A percentile compares a stretch with the other conserved stretches of the same genome.
phyloP scores from a whole-genome alignment of 2,113 vertebrate genomes.

The Ophthalmolycus amberensis region DNA sequence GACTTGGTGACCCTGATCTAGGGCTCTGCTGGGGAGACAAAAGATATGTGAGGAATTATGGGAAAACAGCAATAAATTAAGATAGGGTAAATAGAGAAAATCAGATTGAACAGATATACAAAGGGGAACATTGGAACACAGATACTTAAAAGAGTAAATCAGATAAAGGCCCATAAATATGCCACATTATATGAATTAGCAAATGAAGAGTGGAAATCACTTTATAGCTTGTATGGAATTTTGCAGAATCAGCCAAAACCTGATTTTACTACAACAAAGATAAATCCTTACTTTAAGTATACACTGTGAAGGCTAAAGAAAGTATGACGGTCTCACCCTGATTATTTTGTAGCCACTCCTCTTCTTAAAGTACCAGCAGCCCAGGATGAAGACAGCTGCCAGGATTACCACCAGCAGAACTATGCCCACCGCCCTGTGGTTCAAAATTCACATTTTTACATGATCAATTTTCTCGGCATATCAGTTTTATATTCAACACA shows the following conservation, averaged over 20 bases:
- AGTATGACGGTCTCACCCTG: constrained; percentile 79
- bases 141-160: constrained; percentile 1
- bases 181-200: neutral
- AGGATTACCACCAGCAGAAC: constrained; percentile 89
- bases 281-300: too few species aligned
- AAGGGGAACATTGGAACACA: neutral
- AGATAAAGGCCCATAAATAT: too few species aligned
- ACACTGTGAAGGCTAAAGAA: neutral
- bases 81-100: neutral
- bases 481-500: neutral
- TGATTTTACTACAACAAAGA: neutral
- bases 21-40: constrained; percentile 58
- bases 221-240: neutral
- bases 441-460: constrained; percentile 22
- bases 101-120: neutral
- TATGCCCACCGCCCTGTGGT: constrained; percentile 89
- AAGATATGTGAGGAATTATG: neutral
- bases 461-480: neutral
- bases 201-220: neutral
- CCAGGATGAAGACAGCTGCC: constrained; percentile 87
- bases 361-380: constrained; percentile 93
- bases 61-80: neutral
- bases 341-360: constrained; percentile 91
- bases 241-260: neutral
- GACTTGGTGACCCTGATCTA: constrained; percentile 59